phyloP scores from a whole-genome alignment of 2,113 vertebrate genomes.

The Nesospiza acunhae region DNA sequence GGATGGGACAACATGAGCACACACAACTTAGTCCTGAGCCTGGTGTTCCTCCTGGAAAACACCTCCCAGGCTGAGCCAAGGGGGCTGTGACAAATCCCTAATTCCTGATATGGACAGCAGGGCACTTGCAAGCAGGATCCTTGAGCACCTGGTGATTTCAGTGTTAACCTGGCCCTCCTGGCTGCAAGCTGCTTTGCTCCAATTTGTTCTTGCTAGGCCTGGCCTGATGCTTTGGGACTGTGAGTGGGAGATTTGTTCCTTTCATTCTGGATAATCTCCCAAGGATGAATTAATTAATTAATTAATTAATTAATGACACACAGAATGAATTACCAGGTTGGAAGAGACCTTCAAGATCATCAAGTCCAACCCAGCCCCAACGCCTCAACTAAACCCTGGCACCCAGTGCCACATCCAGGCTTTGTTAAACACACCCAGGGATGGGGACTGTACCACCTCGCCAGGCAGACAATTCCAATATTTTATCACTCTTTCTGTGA shows the following conservation, averaged over 20 bases:
- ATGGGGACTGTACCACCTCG: no score
- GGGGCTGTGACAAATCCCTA: not conserved
- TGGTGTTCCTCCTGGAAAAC: not conserved
- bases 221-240: not conserved
- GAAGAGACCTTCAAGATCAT: not conserved
- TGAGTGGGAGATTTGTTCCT: not conserved
- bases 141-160: not conserved
- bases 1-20: not conserved
- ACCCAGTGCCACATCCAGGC: no score
- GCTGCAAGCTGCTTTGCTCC: not conserved
- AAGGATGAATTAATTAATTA: no score
- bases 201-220: not conserved
- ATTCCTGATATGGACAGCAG: not conserved
- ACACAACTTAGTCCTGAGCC: not conserved
- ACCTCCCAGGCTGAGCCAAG: not conserved
- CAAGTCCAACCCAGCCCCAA: not conserved
- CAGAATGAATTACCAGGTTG: no score
- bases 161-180: not conserved
- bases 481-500: no score
- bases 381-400: no score
- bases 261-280: not conserved
- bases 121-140: not conserved
- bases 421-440: no score
- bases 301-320: no score
- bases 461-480: accelerated